Conservation (phyloP, 2,888 invertebrate genomes). For the Scrobipalpa costella region DNA sequence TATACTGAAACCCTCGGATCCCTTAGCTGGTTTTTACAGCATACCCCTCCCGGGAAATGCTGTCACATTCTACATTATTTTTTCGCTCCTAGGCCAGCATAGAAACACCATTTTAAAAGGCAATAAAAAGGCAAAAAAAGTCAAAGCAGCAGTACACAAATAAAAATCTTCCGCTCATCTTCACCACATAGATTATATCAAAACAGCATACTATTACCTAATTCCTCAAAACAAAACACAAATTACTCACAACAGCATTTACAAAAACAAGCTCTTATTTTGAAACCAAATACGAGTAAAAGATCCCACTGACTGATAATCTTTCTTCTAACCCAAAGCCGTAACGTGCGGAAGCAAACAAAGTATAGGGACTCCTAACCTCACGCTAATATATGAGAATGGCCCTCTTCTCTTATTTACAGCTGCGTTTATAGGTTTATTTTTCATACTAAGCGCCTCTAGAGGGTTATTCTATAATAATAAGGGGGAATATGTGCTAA, state of each 20-base stretch:
- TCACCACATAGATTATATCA: not conserved
- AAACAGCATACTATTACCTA: not conserved
- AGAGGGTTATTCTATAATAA: conserved; percentile 37
- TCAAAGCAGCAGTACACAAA: too few species aligned
- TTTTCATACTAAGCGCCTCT: conserved; percentile 39
- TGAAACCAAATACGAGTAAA: conserved; percentile 8
- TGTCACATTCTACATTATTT: too few species aligned
- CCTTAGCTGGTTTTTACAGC: too few species aligned
- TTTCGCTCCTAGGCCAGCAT: too few species aligned
- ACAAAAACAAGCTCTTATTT: conserved; percentile 16
- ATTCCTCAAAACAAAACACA: not conserved
- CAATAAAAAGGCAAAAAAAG: too few species aligned
- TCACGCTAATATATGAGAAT: conserved; percentile 41
- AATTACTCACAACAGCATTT: not conserved
- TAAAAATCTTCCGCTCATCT: too few species aligned
- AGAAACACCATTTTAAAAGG: too few species aligned
- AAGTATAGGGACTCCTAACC: conserved; percentile 34
- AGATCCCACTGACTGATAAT: conserved; percentile 18
- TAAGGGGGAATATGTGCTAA: conserved; percentile 31
- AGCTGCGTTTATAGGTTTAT: conserved; percentile 41
- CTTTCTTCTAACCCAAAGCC: conserved; percentile 17
- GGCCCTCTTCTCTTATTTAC: conserved; percentile 42
- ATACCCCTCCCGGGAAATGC: too few species aligned
- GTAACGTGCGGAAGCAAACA: conserved; percentile 37
- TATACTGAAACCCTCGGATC: too few species aligned